phyloP scores from a whole-genome alignment of 2,888 invertebrate genomes.

The Cephus pygmeus region DNA sequence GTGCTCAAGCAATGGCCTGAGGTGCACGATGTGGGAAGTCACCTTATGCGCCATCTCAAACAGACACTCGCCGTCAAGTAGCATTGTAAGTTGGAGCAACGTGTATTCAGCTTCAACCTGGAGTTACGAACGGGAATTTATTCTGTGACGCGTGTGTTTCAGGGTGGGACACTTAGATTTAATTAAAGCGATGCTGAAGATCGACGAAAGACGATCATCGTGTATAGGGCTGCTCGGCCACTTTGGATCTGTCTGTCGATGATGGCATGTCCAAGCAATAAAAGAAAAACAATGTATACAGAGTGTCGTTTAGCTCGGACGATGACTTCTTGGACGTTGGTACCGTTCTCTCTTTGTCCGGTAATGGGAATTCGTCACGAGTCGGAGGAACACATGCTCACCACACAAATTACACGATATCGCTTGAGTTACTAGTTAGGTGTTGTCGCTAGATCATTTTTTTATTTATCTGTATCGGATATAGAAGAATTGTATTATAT shows the following conservation, averaged over 20 bases:
- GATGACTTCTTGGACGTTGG: too few species aligned
- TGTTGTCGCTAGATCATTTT: constrained; percentile 2
- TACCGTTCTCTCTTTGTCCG: too few species aligned
- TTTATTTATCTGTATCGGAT: background rate
- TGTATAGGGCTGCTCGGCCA: constrained; percentile 34
- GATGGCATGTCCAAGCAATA: constrained; percentile 45
- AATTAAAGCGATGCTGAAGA: constrained; percentile 39
- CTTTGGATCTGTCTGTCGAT: constrained; percentile 40
- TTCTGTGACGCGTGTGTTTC: constrained; percentile 23
- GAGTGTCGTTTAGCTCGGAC: background rate
- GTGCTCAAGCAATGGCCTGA: constrained; percentile 92
- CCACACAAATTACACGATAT: background rate
- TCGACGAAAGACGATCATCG: constrained; percentile 23
- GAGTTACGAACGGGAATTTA: background rate
- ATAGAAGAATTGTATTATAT: constrained; percentile 1
- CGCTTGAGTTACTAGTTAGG: background rate
- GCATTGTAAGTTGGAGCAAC: constrained; percentile 53
- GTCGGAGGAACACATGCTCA: too few species aligned
- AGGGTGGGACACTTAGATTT: constrained; percentile 47
- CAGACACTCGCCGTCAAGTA: constrained; percentile 81
- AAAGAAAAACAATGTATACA: constrained; percentile 17
- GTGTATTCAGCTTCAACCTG: too few species aligned
- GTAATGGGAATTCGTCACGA: too few species aligned
- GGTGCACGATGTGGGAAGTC: constrained; percentile 84
- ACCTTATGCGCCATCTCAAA: constrained; percentile 81